Evolutionary conservation across 35 echinoderm and acorn worm species (phyloP).

Genomic region (Stichopus chloronotus): DNA sequence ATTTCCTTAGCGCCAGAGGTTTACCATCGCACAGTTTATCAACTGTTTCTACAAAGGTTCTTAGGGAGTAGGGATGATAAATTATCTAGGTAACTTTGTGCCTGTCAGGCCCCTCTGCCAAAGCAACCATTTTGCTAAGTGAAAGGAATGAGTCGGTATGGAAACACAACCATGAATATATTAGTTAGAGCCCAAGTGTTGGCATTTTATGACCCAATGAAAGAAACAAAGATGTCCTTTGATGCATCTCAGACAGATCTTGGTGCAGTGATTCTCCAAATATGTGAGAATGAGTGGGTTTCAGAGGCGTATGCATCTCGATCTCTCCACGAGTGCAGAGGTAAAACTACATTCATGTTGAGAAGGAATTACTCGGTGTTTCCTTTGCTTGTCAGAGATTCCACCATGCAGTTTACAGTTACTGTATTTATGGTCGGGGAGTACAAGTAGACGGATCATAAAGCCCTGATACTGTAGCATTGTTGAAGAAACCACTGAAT

Average conservation of each 20-base stretch:
- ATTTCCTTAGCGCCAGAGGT: no score
- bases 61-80: no score
- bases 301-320: constrained; percentile 43
- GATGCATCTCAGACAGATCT: constrained; percentile 42
- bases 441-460: constrained; percentile 34
- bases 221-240: background rate
- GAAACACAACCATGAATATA: background rate
- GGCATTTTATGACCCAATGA: constrained; percentile 18
- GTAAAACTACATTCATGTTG: constrained; percentile 23
- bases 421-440: constrained; percentile 26
- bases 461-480: constrained; percentile 7
- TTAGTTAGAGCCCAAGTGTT: constrained; percentile 15
- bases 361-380: constrained; percentile 21
- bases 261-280: constrained; percentile 40
- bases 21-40: no score
- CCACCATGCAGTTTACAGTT: no score
- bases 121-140: no score
- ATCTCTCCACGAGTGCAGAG: constrained; percentile 35
- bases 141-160: background rate
- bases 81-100: no score
- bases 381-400: constrained; percentile 36
- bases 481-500: constrained; percentile 11
- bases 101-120: no score
- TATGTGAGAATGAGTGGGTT: constrained; percentile 24
- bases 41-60: no score